Percentiles rank a stretch among this genome's conserved stretches.
Evolutionary conservation across 2,888 invertebrate species (phyloP).

Genomic region (Cantharis nigra): DNA sequence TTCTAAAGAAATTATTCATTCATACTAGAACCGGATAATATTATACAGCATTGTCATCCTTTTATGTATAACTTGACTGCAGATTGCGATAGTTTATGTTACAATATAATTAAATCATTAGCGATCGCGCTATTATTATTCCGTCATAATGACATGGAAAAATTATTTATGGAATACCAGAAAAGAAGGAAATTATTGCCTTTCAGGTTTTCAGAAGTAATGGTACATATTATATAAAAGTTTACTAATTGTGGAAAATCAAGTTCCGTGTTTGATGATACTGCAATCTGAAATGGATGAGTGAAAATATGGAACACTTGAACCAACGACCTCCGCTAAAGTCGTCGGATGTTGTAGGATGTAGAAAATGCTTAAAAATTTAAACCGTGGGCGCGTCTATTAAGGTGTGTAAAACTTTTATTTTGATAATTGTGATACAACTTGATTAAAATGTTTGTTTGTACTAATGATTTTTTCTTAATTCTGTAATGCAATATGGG

Average conservation of each 20-base stretch:
- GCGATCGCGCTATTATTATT: neutral
- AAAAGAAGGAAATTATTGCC: neutral
- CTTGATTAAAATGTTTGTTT: neutral
- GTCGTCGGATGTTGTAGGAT: constrained; percentile 22
- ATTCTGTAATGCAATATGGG: neutral
- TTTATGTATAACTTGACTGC: neutral
- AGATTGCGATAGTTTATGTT: neutral
- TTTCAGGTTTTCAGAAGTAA: neutral
- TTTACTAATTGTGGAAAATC: neutral
- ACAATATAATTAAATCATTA: neutral
- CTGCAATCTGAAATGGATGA: neutral
- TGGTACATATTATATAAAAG: neutral
- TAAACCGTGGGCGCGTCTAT: constrained; percentile 7
- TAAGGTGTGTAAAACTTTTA: constrained; percentile 9
- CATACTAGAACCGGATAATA: neutral
- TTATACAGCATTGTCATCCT: neutral
- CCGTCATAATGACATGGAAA: neutral
- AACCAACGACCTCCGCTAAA: constrained; percentile 9
- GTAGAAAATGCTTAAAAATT: constrained; percentile 13
- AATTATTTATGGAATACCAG: neutral
- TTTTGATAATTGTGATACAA: neutral
- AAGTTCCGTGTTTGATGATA: neutral
- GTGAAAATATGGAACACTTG: constrained; percentile 2
- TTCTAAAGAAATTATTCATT: neutral
- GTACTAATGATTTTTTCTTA: neutral